Conservation (phyloP, 2,888 invertebrate genomes). For the Synergus umbraculus region DNA sequence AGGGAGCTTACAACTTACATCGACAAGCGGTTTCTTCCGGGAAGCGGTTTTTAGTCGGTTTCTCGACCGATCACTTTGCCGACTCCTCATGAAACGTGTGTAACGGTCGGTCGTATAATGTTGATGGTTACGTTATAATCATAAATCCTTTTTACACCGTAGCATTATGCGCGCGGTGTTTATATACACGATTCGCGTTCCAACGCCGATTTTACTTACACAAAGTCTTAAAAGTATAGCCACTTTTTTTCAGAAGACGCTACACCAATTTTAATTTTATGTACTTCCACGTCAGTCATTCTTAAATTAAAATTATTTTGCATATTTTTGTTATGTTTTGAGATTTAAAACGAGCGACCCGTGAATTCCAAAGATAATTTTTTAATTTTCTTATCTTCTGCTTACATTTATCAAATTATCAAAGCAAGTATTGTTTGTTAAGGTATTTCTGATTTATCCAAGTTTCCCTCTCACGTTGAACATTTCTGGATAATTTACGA, state of each 20-base stretch:
- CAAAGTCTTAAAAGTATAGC: slow-evolving; percentile 7
- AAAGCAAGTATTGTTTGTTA: no score
- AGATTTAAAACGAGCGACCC: no score
- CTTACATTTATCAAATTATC: no score
- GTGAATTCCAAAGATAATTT: no score
- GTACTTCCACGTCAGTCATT: not conserved
- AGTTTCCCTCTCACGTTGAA: no score
- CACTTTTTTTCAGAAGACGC: slow-evolving; percentile 18
- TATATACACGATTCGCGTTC: slow-evolving; percentile 6
- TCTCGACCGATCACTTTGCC: slow-evolving; percentile 32
- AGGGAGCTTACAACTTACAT: slow-evolving; percentile 16
- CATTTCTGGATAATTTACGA: no score
- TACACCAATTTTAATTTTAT: slow-evolving; percentile 28
- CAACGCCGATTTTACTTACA: slow-evolving; percentile 12
- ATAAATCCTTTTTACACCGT: slow-evolving; percentile 53
- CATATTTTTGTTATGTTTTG: no score
- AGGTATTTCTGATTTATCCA: no score
- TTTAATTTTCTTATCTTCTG: no score
- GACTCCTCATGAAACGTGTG: slow-evolving; percentile 27
- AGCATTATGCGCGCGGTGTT: slow-evolving; percentile 21
- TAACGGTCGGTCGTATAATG: slow-evolving; percentile 37
- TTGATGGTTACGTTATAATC: slow-evolving; percentile 49
- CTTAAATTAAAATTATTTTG: not conserved
- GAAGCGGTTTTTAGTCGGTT: slow-evolving; percentile 40
- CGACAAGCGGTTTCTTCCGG: slow-evolving; percentile 45